Evolutionary conservation across 2,888 invertebrate genomes (phyloP).

Genomic region (Callyntrura guangdongensis): DNA sequence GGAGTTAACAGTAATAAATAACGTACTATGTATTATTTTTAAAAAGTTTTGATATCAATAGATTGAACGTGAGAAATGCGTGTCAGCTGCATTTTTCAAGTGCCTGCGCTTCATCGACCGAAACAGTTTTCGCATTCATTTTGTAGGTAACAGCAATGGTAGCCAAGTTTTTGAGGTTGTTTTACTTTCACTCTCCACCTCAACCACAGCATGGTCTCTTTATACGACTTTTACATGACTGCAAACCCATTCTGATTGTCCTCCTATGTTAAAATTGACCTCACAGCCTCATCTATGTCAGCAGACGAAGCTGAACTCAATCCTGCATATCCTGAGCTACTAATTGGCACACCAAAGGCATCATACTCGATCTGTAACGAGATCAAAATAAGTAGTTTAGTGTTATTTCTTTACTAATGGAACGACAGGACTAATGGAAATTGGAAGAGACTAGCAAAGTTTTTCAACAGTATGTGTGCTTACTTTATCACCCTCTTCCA

Average conservation of each 20-base stretch:
- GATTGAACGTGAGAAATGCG: conserved; percentile 70
- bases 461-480: not conserved
- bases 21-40: conserved; percentile 40
- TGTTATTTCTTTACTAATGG: not conserved
- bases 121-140: not conserved
- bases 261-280: conserved; percentile 82
- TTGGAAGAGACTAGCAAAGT: not conserved
- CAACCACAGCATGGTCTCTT: not conserved
- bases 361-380: conserved; percentile 84
- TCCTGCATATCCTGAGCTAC: conserved; percentile 78
- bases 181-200: not conserved
- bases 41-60: conserved; percentile 72
- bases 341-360: conserved; percentile 84
- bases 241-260: conserved; percentile 61
- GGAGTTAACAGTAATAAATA: conserved; percentile 67
- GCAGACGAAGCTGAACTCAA: conserved; percentile 82
- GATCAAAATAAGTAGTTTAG: conserved; percentile 21
- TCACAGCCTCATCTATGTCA: conserved; percentile 84
- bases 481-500: conserved; percentile 83
- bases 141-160: not conserved
- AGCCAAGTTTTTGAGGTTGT: not conserved
- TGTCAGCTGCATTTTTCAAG: conserved; percentile 54
- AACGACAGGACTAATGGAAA: not conserved
- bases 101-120: conserved; percentile 39
- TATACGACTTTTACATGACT: not conserved